Base-by-base conservation (phyloP, 2,888 invertebrate genomes). In the Leucophenga maculata region DNA sequence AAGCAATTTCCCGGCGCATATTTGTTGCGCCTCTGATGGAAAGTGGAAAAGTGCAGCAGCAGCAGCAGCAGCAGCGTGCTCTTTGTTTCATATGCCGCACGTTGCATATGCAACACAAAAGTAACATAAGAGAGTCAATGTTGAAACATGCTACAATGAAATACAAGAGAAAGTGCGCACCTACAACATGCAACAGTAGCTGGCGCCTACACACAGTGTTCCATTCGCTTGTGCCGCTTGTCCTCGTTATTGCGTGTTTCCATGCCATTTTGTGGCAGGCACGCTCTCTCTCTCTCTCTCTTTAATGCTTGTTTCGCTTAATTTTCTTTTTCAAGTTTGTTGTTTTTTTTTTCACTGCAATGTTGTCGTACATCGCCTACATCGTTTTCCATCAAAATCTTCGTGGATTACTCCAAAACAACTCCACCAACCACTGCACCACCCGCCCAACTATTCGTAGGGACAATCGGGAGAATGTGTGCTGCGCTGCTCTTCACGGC, bases 401-500 rank as follows among this genome's bases (percentile, higher is more conserved):
- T 50, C 18, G 18, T 18, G 50, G 6, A 16, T 6, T 8, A 3
- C 50, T 50, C 4, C 50, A 50, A 18, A 1, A 16, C 50, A 50
- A 50, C 50, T 16, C 50, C 32, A 44, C 46, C 20, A 9, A 18
- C 18, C 44, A 9, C 46, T 46, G 16, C 46, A 16, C 39, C 44
- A 26, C 39, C 32, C 39, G 6, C 46, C 13, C 16, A 16, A n/a
- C 32, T 6, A 32, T n/a, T 48, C 62, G 59, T 59, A 48, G 62
- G 46, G 62, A 46, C 62, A n/a, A n/a, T 48, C 6, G 13, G 46
- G 46, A 14, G 44, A 48, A 14, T 26, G 26, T 26, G 26, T 48
- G 67, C 31, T 64, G 76, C 73, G 71, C 62, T 67, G 76, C 72
- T 71, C 76, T 76, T 69, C 77, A 74, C 78, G 77, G 80, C 80